phyloP scores from a whole-genome alignment of 2,797 vertebrate genomes.

The Valencia hispanica region DNA sequence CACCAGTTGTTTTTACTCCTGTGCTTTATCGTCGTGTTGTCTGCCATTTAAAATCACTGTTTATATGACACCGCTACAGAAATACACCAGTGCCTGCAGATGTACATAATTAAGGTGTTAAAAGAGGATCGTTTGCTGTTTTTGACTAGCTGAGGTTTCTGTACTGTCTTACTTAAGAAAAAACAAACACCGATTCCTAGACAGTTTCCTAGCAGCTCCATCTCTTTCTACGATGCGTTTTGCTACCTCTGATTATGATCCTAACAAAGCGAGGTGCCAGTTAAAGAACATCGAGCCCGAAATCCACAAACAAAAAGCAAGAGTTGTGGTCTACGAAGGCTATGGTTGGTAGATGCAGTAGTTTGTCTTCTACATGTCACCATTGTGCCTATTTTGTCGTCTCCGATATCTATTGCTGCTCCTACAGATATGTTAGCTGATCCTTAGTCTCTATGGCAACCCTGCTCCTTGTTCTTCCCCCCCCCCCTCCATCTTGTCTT shows the following conservation, averaged over 20 bases:
- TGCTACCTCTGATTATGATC: neutral
- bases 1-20: neutral
- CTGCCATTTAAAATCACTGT: neutral
- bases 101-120: neutral
- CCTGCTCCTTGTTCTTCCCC: conserved; percentile 14
- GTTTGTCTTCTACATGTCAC: neutral
- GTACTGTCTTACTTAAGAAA: too few species aligned
- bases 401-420: conserved; percentile 2
- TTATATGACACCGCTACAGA: neutral
- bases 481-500: conserved; percentile 10
- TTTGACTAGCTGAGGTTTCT: neutral
- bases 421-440: conserved; percentile 51
- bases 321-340: neutral
- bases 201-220: neutral
- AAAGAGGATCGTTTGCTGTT: neutral
- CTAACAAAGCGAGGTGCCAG: neutral
- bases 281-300: neutral
- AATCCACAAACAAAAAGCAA: neutral
- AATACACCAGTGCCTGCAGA: neutral
- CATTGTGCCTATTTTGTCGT: neutral
- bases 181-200: neutral
- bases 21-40: neutral
- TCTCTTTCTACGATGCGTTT: neutral
- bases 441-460: conserved; percentile 71
- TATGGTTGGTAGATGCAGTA: neutral